Evolutionary conservation across 2,888 invertebrate genomes (phyloP), one percentile per base, ranked within the genome.

Genomic region (Hemithea aestivaria): DNA sequence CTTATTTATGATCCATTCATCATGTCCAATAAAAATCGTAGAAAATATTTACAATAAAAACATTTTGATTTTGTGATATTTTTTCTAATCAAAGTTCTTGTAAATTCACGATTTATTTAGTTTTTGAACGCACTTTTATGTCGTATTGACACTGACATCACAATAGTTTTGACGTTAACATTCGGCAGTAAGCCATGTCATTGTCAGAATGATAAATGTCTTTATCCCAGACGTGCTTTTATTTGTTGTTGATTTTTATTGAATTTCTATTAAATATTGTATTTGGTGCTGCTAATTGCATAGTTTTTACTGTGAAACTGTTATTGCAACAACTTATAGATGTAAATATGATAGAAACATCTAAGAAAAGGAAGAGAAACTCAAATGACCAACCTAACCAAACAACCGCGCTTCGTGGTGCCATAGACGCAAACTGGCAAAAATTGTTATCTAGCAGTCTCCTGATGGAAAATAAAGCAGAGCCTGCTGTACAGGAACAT

Each of bases 401-500:
- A 58, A 73, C 78, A 5, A 58, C 73, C 2, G 53, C 62, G 1
- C 48, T 61, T 20, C 62, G 87, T 27, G 73, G 73, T 25, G 36
- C 62, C 40, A 84, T 87, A 30, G 79, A 79, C 41, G 81, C 79
- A 6, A 88, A 88, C 46, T 88, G 88, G 88, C 76, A 79, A 38
- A 79, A 73, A 53, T 66, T 88, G 20, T 44, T 87, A 21, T 59
- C 77, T 2, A 78, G 65, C 45, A 73, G 58, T 38, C 32, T 75
- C 6, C 53, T 74, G 10, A 75, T 73, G 69, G 80, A 82, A 9
- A 71, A 69, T 10, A 79, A 71, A 41, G 57, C 53, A 0, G 79
- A 79, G 9, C 71, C 74, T 40, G 61, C 71, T 1, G 10, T 5
- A 1, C 57, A 66, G 24, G 57, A 64, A 16, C 53, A 44, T 7